Percentiles rank a stretch among this genome's conserved stretches.
These are phyloP conservation scores for Cataglyphis albicans DNA, from an alignment of 2,888 invertebrate species.

Conservation along the genomic window DNA sequence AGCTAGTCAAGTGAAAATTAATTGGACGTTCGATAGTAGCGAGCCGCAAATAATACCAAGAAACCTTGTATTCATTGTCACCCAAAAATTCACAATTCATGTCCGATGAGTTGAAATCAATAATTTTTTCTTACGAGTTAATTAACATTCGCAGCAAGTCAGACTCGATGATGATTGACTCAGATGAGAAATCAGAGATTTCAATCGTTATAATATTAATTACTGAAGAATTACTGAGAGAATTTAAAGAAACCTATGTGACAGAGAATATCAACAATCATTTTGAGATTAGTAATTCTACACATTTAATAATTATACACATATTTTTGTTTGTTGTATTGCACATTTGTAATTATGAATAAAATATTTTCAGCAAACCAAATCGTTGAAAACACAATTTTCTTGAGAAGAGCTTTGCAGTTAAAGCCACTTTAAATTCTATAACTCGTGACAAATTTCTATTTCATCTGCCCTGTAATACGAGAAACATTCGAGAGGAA, in stretches of 20 bases:
- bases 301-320: neutral
- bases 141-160: neutral
- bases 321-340: neutral
- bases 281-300: neutral
- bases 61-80: neutral
- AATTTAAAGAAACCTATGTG: neutral
- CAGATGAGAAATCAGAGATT: neutral
- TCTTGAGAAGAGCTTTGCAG: neutral
- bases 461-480: neutral
- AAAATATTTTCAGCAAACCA: neutral
- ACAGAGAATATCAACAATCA: neutral
- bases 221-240: neutral
- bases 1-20: conserved; percentile 39
- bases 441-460: neutral
- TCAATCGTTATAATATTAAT: neutral
- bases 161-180: neutral
- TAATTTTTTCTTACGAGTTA: neutral
- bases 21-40: neutral
- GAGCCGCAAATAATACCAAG: neutral
- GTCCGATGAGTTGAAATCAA: neutral
- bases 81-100: neutral
- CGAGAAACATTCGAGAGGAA: neutral
- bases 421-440: neutral
- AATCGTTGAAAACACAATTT: neutral
- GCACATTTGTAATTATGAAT: neutral